A percentile compares a stretch with the other conserved stretches of the same genome.
These are phyloP conservation scores for Otus sunia DNA, from an alignment of 2,113 vertebrate species.

Conservation along the genomic window DNA sequence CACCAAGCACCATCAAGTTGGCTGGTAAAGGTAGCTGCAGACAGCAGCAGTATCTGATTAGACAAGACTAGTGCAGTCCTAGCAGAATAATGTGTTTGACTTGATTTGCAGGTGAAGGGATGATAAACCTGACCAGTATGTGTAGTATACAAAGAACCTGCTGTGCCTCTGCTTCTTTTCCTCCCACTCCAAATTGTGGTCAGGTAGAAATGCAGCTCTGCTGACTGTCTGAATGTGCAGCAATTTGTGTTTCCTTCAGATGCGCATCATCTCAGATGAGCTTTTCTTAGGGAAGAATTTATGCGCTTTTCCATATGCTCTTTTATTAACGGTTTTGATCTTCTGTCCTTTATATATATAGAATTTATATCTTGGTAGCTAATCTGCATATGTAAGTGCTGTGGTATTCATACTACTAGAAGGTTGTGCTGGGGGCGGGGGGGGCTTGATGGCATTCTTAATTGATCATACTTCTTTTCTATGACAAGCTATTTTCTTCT, in stretches of 20 bases:
- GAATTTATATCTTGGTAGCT: background rate
- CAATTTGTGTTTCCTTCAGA: background rate
- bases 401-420: background rate
- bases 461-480: background rate
- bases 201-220: background rate
- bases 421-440: background rate
- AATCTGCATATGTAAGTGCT: background rate
- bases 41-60: background rate
- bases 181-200: background rate
- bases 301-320: background rate
- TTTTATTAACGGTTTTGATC: background rate
- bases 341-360: background rate
- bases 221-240: background rate
- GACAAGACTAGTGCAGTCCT: background rate
- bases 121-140: background rate
- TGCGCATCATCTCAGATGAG: background rate
- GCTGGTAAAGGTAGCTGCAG: background rate
- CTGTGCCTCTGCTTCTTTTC: background rate
- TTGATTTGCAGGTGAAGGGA: background rate
- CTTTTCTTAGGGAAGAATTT: background rate
- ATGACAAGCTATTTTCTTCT: background rate
- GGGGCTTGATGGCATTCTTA: background rate
- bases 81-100: background rate
- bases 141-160: background rate
- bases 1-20: accelerated